Evolutionary conservation across 1,140 invertebrate genomes (phyloP), one percentile per base, ranked within the genome.

Genomic region (Bombus fervidus): DNA sequence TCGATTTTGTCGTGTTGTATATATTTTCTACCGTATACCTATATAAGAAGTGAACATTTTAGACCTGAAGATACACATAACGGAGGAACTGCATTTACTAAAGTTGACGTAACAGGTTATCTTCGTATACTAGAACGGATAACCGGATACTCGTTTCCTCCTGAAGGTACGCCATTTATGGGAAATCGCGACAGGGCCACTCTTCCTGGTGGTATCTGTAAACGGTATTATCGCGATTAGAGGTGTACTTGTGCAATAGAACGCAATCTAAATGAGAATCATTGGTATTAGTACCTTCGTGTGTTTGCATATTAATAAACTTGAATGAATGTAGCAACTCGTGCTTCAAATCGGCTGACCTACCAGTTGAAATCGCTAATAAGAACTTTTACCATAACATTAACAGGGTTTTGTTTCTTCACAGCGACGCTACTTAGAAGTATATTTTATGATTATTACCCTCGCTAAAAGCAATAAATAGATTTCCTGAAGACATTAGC

Each of bases 91-190:
- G 28, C 59, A 43, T 87, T 82, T 43, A 37, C 62, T 71, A 72
- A 86, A 64, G 22, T 62, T 28, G 37, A 64, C 80, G 64, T 77
- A 85, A 85, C 68, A 81, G 25, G 39, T 81, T 81, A 89, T 86
- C 78, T 72, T 43, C 69, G n/a, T 82, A 31, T 41, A 43, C 53
- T 12, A 31, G 8, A 39, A 25, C 66, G 78, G 74, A 87, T 87
- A 89, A 89, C 22, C 43, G 87, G 78, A 86, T 64, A 75, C 39
- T 57, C 81, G 85, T 75, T 86, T 77, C 84, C 88, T 80, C 22
- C 18, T 64, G 78, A 69, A 76, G 59, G 59, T 22, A 15, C 25
- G 68, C 47, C 62, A 73, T 86, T 37, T 76, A 66, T 41, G 68
- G 47, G 66, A 83, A 78, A 41, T 87, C 43, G 57, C 71, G 77